Base-by-base conservation (phyloP, 2,113 vertebrate genomes). In the Suncus etruscus region DNA sequence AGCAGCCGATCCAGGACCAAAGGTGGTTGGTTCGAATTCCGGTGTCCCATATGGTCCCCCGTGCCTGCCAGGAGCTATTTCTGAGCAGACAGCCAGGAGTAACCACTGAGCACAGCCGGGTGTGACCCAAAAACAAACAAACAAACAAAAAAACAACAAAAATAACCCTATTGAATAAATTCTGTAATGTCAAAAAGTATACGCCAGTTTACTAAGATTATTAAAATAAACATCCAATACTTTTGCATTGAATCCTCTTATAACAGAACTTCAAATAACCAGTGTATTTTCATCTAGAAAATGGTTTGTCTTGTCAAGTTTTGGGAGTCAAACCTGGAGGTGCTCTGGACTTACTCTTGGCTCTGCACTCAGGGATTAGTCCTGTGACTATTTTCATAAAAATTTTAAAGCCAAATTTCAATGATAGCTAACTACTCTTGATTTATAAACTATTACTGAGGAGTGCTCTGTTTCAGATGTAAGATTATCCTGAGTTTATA, bases 211-310 rank as follows among this genome's bases (percentile, higher is more conserved):
- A 58, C 0, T 0, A 86, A 76, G 25, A 50, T 27, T 73, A 5
- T 72, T 51, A 5, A 68, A 39, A 39, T 39, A 88, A 94, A 69
- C 25, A 91, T 11, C 16, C 20, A 32, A 54, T 51, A 85, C 29
- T 74, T 14, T 78, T 92, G 4, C 24, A 94, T 24, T 87, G 81
- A 15, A 74, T 24, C 15, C 29, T 25, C 54, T 76, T 80, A 81
- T 1, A 54, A 9, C 77, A 16, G 32, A 90, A 74, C 45, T 87
- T 32, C 31, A 92, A 90, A 90, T 39, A 88, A 79, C 75, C 89
- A 91, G 12, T 51, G 95, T 87, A 20, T 45, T 83, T 90, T 90
- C 39, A 74, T 74, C 27, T 87, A 86, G 31, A 72, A 86, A 94
- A 84, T 39, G 39, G 39, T 39, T 39, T 39, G 39, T 3, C 39